Conservation (phyloP, 1,140 invertebrate genomes). For the Procambarus clarkii region DNA sequence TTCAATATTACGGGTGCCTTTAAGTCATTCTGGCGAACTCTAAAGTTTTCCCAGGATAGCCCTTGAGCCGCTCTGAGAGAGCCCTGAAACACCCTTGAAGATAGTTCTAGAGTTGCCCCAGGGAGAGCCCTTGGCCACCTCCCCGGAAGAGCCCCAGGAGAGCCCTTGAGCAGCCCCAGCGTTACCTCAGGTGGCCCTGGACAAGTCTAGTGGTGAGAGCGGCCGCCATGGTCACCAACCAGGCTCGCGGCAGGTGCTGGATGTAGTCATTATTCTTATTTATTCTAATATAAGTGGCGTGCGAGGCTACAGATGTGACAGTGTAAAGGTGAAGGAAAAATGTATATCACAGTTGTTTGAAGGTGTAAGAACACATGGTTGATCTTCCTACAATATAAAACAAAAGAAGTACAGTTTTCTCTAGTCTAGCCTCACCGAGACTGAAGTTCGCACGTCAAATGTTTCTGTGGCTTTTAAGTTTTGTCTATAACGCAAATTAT, state of each 20-base stretch:
- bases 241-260: neutral
- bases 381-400: too few species aligned
- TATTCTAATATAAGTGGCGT: conserved; percentile 12
- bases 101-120: too few species aligned
- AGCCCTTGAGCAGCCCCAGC: neutral
- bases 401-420: too few species aligned
- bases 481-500: neutral
- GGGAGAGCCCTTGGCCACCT: too few species aligned
- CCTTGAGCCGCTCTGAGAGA: neutral
- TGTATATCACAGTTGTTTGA: neutral
- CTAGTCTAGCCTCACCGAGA: too few species aligned
- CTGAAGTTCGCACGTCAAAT: neutral
- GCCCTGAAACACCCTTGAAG: neutral
- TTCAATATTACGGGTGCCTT: neutral
- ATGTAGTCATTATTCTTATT: conserved; percentile 8
- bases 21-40: neutral
- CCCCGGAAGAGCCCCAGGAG: neutral
- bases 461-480: neutral
- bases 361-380: neutral
- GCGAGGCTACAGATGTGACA: neutral
- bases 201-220: neutral
- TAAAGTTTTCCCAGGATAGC: neutral
- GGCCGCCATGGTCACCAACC: neutral
- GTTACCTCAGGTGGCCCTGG: neutral
- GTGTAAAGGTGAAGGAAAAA: neutral